Evolutionary conservation across 2,113 vertebrate species (phyloP).

Genomic region (Aepyceros melampus): DNA sequence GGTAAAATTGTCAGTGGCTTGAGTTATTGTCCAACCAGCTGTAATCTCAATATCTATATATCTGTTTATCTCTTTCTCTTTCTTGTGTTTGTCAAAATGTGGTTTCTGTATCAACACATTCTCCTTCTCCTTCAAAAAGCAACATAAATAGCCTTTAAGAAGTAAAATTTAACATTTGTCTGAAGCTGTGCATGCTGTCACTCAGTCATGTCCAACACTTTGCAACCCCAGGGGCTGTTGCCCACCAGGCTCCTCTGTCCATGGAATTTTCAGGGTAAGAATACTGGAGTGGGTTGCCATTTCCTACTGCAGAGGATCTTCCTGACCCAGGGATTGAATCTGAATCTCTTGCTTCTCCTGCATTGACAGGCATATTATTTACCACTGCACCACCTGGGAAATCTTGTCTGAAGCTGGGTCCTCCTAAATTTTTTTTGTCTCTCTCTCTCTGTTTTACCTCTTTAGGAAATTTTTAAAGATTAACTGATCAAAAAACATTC

Average conservation of each 20-base stretch:
- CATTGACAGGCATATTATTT: neutral
- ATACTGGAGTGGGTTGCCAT: neutral
- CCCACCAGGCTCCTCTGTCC: neutral
- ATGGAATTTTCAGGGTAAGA: neutral
- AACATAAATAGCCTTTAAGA: neutral
- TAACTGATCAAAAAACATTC: neutral
- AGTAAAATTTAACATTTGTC: neutral
- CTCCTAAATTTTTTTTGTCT: neutral
- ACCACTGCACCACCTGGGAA: neutral
- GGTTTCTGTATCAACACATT: neutral
- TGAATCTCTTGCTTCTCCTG: neutral
- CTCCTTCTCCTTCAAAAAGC: neutral
- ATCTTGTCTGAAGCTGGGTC: neutral
- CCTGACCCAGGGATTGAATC: neutral
- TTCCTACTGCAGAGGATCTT: neutral
- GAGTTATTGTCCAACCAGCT: neutral
- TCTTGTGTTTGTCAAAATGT: neutral
- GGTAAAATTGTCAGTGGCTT: neutral
- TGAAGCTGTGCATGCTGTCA: neutral
- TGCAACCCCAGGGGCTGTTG: neutral
- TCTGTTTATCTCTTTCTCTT: neutral
- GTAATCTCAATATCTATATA: neutral
- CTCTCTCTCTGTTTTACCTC: neutral
- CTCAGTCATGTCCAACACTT: neutral
- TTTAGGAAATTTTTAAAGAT: neutral